A percentile compares a stretch with the other conserved stretches of the same genome.
phyloP scores from a whole-genome alignment of 2,113 vertebrate genomes.

The Rhynchomys soricoides region DNA sequence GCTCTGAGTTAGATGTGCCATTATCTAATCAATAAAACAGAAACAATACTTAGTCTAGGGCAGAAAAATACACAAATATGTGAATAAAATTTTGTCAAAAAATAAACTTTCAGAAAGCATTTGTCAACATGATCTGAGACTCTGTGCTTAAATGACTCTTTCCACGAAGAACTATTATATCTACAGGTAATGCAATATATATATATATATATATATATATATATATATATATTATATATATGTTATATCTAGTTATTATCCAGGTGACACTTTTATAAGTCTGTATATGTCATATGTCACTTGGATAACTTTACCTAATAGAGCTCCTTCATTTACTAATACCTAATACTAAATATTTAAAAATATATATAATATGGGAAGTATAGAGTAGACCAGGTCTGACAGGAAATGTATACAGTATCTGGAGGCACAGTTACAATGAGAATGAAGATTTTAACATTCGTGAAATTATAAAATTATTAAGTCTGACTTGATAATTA shows the following conservation, averaged over 20 bases:
- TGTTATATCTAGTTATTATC: background rate
- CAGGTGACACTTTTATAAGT: background rate
- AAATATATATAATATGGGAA: background rate
- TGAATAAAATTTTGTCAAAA: background rate
- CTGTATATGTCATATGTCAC: background rate
- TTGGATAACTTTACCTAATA: background rate
- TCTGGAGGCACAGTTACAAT: background rate
- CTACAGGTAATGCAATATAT: background rate
- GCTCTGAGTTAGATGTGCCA: background rate
- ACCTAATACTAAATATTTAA: background rate
- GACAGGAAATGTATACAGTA: background rate
- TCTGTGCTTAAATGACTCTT: background rate
- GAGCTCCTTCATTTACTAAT: background rate
- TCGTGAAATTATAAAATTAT: conserved; percentile 1
- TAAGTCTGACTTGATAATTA: conserved; percentile 4
- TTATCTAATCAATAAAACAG: conserved; percentile 29
- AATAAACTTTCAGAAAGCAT: conserved; percentile 22
- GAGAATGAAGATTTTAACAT: background rate
- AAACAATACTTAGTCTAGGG: background rate
- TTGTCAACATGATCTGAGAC: background rate
- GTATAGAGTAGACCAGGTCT: background rate
- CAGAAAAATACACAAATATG: background rate
- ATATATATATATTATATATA: background rate
- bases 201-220: no score
- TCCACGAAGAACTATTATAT: background rate